phyloP scores from a whole-genome alignment of 1,140 invertebrate species.

The Heliconius melpomene region DNA sequence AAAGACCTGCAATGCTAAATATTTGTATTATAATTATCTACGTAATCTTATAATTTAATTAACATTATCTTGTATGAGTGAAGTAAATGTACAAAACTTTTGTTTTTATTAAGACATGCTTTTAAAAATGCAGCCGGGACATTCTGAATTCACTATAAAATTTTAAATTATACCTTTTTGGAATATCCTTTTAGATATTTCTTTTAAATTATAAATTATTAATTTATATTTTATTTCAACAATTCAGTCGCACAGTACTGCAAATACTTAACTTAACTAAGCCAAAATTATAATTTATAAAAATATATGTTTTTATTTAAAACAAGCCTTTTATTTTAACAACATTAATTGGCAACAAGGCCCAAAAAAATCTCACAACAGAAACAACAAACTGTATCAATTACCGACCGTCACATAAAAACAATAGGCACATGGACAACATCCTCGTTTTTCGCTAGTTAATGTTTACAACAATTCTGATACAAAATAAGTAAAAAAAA shows the following conservation, averaged over 20 bases:
- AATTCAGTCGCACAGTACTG: no score
- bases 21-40: neutral
- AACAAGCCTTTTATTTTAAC: no score
- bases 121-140: neutral
- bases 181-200: no score
- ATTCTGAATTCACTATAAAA: neutral
- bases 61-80: neutral
- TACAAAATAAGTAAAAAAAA: conserved; percentile 48
- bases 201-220: no score
- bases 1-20: conserved; percentile 15
- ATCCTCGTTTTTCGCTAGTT: conserved; percentile 50
- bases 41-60: conserved; percentile 8
- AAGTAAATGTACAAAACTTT: neutral
- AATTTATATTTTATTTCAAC: no score
- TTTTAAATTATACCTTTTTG: no score
- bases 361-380: neutral
- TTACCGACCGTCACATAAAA: conserved; percentile 24
- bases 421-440: conserved; percentile 43
- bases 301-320: no score
- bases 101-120: neutral
- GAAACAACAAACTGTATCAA: neutral
- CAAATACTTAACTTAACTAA: no score
- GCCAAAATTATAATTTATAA: no score
- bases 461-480: conserved; percentile 33
- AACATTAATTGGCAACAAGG: no score